A percentile compares a stretch with the other conserved stretches of the same genome.
These are phyloP conservation scores for Elephantulus edwardii DNA, from an alignment of 2,113 vertebrate species.

Conservation along the genomic window DNA sequence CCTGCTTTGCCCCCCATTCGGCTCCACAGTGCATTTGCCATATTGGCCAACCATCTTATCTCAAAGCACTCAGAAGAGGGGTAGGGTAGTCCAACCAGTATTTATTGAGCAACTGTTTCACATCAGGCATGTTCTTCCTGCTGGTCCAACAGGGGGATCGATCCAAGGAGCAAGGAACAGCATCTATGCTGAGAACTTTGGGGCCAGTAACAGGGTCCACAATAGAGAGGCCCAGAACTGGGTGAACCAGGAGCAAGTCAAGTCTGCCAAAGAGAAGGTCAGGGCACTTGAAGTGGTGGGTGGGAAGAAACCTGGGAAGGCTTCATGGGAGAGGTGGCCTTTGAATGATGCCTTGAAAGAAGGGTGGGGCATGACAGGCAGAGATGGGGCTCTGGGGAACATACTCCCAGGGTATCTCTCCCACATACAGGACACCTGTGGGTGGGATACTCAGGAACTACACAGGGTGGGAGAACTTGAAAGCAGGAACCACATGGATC, in stretches of 20 bases:
- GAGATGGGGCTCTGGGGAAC: not conserved
- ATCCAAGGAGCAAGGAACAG: not conserved
- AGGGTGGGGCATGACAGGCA: not conserved
- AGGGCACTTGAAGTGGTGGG: not conserved
- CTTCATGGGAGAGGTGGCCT: not conserved
- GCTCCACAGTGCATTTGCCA: not conserved
- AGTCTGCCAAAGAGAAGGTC: not conserved
- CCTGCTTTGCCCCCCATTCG: not conserved
- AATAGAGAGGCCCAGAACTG: not conserved
- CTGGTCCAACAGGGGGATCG: not conserved
- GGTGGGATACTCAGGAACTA: too few relatives aligned
- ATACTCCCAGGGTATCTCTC: not conserved
- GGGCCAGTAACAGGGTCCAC: not conserved
- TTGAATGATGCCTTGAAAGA: not conserved
- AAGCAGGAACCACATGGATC: rapidly evolving
- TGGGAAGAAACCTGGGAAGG: not conserved
- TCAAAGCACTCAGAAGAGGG: not conserved
- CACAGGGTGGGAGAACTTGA: rapidly evolving
- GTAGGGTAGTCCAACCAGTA: not conserved
- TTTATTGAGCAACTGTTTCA: not conserved
- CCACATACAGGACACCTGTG: too few relatives aligned
- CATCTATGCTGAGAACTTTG: not conserved
- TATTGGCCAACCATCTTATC: not conserved
- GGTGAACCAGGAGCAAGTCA: not conserved
- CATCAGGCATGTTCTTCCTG: not conserved